These are phyloP conservation scores for Apus apus DNA, from an alignment of 2,113 vertebrate genomes.

Conservation along the genomic window DNA sequence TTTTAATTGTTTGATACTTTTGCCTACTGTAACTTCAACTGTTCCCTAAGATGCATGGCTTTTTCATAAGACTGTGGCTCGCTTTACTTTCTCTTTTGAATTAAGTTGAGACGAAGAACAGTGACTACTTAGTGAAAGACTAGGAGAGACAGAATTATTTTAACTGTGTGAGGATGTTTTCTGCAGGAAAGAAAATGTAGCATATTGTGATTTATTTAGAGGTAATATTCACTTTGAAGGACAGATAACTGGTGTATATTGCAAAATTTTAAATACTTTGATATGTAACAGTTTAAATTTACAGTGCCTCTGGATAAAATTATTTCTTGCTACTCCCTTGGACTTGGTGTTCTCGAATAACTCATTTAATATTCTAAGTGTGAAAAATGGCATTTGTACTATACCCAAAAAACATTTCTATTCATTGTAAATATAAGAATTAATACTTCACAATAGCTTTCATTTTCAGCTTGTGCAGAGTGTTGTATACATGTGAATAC, in stretches of 20 bases:
- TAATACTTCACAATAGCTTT: not conserved
- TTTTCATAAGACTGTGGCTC: not conserved
- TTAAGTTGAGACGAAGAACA: not conserved
- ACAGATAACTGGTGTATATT: not conserved
- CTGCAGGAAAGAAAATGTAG: not conserved
- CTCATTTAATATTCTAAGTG: not conserved
- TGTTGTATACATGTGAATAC: not conserved
- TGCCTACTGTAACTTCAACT: rapidly evolving
- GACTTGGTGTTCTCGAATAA: not conserved
- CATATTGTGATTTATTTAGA: not conserved
- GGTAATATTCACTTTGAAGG: not conserved
- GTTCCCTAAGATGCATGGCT: not conserved
- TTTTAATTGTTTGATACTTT: not conserved
- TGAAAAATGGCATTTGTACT: not conserved
- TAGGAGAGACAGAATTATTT: not conserved
- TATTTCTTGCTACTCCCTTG: not conserved
- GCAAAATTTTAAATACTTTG: not conserved
- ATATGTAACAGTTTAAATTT: not conserved
- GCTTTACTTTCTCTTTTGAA: not conserved
- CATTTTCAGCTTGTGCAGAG: not conserved
- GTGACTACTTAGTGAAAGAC: not conserved
- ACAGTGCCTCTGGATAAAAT: not conserved
- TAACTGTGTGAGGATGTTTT: not conserved
- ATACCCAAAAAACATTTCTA: not conserved
- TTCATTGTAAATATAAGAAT: not conserved